Conservation (phyloP, 1,140 invertebrate species). For the Lordiphosa collinella region DNA sequence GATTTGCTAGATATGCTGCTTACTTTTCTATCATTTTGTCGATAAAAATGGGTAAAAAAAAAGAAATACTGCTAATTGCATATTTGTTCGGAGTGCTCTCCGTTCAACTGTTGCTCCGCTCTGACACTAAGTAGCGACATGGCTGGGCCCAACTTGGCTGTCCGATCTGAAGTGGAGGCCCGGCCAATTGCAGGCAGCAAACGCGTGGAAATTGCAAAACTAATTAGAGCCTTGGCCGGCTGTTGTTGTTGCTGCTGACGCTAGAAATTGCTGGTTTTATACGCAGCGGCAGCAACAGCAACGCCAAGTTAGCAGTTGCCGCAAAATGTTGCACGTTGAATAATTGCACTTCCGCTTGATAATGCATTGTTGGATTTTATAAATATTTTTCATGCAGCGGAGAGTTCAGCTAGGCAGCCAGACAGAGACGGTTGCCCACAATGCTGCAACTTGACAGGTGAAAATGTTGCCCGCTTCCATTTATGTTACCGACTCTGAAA, state of each 20-base stretch:
- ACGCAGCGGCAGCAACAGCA: conserved; percentile 38
- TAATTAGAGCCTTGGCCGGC: conserved; percentile 73
- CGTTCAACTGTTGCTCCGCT: conserved; percentile 56
- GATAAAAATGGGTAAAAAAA: conserved; percentile 36
- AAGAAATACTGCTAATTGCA: conserved; percentile 65
- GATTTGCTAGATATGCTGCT: conserved; percentile 34
- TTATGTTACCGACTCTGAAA: no score
- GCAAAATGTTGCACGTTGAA: conserved; percentile 77
- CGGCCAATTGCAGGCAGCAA: conserved; percentile 32
- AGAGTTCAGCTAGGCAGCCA: conserved; percentile 5
- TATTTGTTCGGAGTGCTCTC: conserved; percentile 57
- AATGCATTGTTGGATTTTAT: conserved; percentile 78
- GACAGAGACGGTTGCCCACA: not conserved
- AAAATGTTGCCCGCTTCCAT: no score
- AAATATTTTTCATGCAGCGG: conserved; percentile 65
- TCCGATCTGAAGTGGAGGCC: conserved; percentile 6
- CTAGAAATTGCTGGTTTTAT: conserved; percentile 72
- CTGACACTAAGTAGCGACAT: conserved; percentile 68
- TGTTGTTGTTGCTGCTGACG: conserved; percentile 32
- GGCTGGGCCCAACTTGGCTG: conserved; percentile 25
- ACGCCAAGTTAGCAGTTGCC: conserved; percentile 47
- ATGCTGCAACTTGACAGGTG: not conserved
- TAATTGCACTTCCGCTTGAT: conserved; percentile 78
- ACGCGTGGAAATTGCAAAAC: conserved; percentile 75
- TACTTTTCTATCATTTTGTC: conserved; percentile 62